Percentiles rank a stretch among this genome's conserved stretches.
These are phyloP conservation scores for Anguilla marmorata DNA, from an alignment of 2,797 vertebrate species.

Conservation along the genomic window DNA sequence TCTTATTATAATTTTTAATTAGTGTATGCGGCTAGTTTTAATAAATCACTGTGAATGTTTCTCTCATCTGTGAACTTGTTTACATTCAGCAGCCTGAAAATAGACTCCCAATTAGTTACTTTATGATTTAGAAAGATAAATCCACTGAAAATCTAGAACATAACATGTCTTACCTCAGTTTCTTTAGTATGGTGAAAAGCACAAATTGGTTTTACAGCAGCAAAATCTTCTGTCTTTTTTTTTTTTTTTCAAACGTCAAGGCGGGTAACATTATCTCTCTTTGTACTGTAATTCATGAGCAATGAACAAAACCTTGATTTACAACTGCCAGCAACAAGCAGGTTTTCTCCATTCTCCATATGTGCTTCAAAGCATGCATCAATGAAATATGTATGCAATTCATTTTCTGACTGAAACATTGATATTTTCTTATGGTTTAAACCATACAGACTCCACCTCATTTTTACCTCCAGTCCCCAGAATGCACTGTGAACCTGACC, in stretches of 20 bases:
- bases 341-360: background rate
- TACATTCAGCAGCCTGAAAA: background rate
- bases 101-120: background rate
- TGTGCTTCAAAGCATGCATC: background rate
- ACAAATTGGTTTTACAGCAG: background rate
- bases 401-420: background rate
- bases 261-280: background rate
- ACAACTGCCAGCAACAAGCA: background rate
- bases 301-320: background rate
- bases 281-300: background rate
- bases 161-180: background rate
- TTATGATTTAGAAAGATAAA: no score
- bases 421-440: background rate
- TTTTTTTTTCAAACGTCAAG: background rate
- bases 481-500: background rate
- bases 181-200: background rate
- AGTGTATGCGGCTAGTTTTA: background rate
- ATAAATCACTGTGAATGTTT: background rate
- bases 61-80: background rate
- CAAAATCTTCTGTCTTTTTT: background rate
- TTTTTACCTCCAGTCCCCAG: background rate
- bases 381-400: background rate
- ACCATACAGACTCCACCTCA: background rate
- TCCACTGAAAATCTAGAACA: background rate
- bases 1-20: background rate